A percentile compares a stretch with the other conserved stretches of the same genome.
These are phyloP conservation scores for Drosophila emarginata DNA, from an alignment of 2,888 invertebrate genomes.

Conservation along the genomic window DNA sequence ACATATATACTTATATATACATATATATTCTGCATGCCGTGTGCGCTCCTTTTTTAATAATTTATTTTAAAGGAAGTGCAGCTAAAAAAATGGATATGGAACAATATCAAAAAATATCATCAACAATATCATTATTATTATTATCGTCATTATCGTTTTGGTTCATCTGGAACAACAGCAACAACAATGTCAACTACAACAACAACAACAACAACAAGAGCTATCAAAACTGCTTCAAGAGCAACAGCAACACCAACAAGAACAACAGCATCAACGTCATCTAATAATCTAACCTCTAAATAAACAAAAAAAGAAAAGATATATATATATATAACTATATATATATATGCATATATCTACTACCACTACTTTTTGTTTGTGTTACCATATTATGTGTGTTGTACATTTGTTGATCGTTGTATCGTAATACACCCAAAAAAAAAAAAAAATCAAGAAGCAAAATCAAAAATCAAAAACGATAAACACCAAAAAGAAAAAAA, in stretches of 20 bases:
- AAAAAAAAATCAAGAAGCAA: too few relatives aligned
- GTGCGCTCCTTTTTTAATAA: too few relatives aligned
- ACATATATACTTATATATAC: too few relatives aligned
- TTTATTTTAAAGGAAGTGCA: constrained; percentile 36
- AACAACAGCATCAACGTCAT: constrained; percentile 31
- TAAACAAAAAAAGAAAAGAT: constrained; percentile 48
- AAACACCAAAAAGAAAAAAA: constrained; percentile 6
- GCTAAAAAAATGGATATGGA: constrained; percentile 48
- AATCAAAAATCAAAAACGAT: constrained; percentile 22
- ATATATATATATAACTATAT: background rate
- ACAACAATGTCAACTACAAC: constrained; percentile 20
- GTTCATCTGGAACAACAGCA: constrained; percentile 20
- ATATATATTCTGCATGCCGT: too few relatives aligned
- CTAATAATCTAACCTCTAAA: constrained; percentile 62
- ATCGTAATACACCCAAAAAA: constrained; percentile 12
- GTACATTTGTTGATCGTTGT: constrained; percentile 14
- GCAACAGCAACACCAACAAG: constrained; percentile 26
- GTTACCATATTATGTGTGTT: constrained; percentile 17
- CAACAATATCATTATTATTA: constrained; percentile 29
- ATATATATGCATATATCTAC: background rate
- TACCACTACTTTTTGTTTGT: background rate
- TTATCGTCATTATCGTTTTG: constrained; percentile 23
- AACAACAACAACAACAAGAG: constrained; percentile 14
- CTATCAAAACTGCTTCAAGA: constrained; percentile 10
- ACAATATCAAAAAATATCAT: constrained; percentile 47